A percentile compares a stretch with the other conserved stretches of the same genome.
Evolutionary conservation across 1,140 invertebrate genomes (phyloP).

Genomic region (Arctopsyche grandis): DNA sequence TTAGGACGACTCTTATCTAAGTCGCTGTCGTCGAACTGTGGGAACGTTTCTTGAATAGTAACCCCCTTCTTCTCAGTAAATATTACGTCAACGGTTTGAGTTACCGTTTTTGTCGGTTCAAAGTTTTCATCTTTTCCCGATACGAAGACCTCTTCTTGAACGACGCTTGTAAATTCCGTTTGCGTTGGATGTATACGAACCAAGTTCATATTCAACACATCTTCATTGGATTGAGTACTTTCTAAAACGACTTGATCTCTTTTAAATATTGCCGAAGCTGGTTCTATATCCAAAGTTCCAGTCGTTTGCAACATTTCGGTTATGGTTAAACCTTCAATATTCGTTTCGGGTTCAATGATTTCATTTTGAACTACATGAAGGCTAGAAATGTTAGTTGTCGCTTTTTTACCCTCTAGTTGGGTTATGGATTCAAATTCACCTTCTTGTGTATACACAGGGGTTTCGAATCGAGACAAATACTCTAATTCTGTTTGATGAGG

Average conservation of each 20-base stretch:
- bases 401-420: conserved; percentile 52
- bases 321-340: conserved; percentile 58
- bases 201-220: background rate
- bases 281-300: conserved; percentile 37
- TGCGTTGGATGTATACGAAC: conserved; percentile 40
- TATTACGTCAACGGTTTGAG: conserved; percentile 36
- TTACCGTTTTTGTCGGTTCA: background rate
- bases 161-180: conserved; percentile 35
- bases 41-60: conserved; percentile 41
- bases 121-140: conserved; percentile 36
- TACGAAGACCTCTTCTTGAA: conserved; percentile 47
- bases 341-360: conserved; percentile 59
- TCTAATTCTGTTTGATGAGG: conserved; percentile 56
- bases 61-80: conserved; percentile 44
- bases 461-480: conserved; percentile 43
- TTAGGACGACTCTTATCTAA: conserved; percentile 10
- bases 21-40: conserved; percentile 43
- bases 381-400: conserved; percentile 36
- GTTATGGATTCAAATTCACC: conserved; percentile 50
- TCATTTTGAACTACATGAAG: conserved; percentile 52
- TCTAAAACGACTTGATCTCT: conserved; percentile 42
- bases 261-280: conserved; percentile 36
- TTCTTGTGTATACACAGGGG: conserved; percentile 39
- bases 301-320: background rate
- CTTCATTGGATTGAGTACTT: conserved; percentile 16